These are phyloP conservation scores for Neotoma lepida DNA, from an alignment of 2,113 vertebrate genomes.

Conservation along the genomic window DNA sequence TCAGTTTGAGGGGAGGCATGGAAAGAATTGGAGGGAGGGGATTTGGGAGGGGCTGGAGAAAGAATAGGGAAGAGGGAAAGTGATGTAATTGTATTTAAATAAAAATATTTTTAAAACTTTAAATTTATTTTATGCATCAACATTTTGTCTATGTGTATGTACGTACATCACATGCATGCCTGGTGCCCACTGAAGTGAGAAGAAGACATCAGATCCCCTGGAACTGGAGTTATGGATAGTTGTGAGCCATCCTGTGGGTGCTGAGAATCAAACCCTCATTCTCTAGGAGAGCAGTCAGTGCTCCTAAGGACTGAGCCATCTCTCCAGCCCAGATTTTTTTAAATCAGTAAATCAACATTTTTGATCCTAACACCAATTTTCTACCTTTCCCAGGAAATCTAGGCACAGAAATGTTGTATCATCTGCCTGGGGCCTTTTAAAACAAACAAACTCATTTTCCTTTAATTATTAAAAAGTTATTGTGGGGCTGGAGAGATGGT, in stretches of 20 bases:
- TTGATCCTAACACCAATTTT: slow-evolving; percentile 2
- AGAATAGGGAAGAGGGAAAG: background rate
- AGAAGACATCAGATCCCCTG: background rate
- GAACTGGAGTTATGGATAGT: background rate
- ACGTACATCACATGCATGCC: background rate
- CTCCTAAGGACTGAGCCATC: background rate
- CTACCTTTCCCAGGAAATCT: background rate
- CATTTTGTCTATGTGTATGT: background rate
- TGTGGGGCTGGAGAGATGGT: background rate
- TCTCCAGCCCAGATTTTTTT: background rate
- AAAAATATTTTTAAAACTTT: background rate
- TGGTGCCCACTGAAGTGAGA: too few relatives aligned
- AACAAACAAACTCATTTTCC: background rate
- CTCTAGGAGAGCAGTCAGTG: background rate
- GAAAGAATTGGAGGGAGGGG: background rate
- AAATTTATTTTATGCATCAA: background rate
- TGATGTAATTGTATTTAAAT: background rate
- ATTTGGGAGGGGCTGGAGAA: background rate
- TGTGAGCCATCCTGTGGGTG: background rate
- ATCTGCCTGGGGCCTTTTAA: background rate
- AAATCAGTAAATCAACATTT: background rate
- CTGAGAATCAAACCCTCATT: background rate
- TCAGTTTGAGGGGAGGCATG: background rate
- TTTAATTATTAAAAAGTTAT: slow-evolving; percentile 35
- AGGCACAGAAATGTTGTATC: background rate